phyloP scores from a whole-genome alignment of 2,113 vertebrate species.

The Calypte anna region DNA sequence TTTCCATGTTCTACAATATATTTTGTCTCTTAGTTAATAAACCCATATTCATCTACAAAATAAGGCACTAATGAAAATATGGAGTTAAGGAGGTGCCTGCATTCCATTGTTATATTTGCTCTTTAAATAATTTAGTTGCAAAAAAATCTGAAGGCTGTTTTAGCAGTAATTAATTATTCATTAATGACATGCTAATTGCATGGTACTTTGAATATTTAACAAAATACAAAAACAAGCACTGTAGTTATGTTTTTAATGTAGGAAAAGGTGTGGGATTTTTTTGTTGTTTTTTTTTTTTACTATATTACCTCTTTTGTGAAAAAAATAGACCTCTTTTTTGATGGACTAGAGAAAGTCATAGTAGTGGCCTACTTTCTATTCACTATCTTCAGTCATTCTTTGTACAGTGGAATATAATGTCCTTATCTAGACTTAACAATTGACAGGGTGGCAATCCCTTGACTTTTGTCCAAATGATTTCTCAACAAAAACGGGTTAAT shows the following conservation, averaged over 20 bases:
- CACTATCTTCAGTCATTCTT: conserved; percentile 78
- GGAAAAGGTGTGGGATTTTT: conserved; percentile 19
- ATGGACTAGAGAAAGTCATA: conserved; percentile 73
- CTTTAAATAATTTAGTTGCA: conserved; percentile 98
- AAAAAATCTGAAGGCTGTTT: conserved; percentile 93
- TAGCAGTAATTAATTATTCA: conserved; percentile 99
- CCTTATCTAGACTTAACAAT: conserved; percentile 85
- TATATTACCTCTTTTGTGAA: conserved; percentile 56
- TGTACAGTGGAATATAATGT: conserved; percentile 81
- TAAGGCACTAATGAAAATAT: conserved; percentile 55
- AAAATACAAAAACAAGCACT: conserved; percentile 90
- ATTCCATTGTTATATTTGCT: conserved; percentile 85
- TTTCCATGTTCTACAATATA: background rate
- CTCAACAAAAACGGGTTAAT: conserved; percentile 93
- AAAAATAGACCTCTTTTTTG: conserved; percentile 67
- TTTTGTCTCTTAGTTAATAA: background rate
- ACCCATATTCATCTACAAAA: conserved; percentile 32
- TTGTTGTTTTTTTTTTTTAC: conserved; percentile 27
- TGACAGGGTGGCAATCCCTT: conserved; percentile 86
- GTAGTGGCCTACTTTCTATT: conserved; percentile 84
- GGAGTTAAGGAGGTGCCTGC: background rate
- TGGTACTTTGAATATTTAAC: conserved; percentile 95
- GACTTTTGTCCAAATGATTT: conserved; percentile 86
- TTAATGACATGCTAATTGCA: conserved; percentile 99
- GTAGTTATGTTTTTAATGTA: conserved; percentile 86